Base-by-base conservation (phyloP, 2,888 invertebrate species). In the Pherbina coryleti region DNA sequence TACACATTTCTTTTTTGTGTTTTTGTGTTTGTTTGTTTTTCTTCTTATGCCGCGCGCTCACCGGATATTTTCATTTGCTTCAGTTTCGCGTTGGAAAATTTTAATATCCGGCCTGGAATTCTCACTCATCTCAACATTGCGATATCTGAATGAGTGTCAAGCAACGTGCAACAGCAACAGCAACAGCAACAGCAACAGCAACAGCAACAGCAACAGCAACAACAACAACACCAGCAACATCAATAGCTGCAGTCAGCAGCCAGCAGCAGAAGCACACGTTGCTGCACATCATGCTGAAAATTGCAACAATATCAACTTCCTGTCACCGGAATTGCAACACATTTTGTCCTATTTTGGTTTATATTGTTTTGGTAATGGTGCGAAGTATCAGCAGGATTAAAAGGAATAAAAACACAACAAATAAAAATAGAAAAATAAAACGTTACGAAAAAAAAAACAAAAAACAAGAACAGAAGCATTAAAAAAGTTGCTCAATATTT, bases 231-330 rank as follows among this genome's bases (percentile, higher is more conserved):
- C 49, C 11, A 19, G 19, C 69, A 28, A 19, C 69, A 55, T 14
- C 75, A 73, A 34, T 22, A 67, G 53, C 53, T 2, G 22, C 53
- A 22, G 44, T 49, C 62, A 31, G 19, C 31, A 31, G 62, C 74
- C 34, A 66, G 57, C 53, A 19, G 69, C 49, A 49, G 49, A 25
- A 74, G 44, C 60, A 19, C 66, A 75, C 67, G 69, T 69, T 75
- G 74, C 62, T 55, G 44, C 44, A 44, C 22, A 55, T 69, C 67
- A 25, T 49, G 75, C 66, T 69, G 44, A 71, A 75, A 71, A 75
- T 71, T 75, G 78, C 78, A 71, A 75, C 78, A 78, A 78, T 71
- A 64, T 71, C 60, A 55, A 64, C 71, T 75, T 75, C 72, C 78
- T 64, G 78, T 66, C 71, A 64, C 37, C 53, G 75, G 77, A 75